A percentile compares a stretch with the other conserved stretches of the same genome.
Evolutionary conservation across 2,888 invertebrate genomes (phyloP).

Genomic region (Anoncus sp.): DNA sequence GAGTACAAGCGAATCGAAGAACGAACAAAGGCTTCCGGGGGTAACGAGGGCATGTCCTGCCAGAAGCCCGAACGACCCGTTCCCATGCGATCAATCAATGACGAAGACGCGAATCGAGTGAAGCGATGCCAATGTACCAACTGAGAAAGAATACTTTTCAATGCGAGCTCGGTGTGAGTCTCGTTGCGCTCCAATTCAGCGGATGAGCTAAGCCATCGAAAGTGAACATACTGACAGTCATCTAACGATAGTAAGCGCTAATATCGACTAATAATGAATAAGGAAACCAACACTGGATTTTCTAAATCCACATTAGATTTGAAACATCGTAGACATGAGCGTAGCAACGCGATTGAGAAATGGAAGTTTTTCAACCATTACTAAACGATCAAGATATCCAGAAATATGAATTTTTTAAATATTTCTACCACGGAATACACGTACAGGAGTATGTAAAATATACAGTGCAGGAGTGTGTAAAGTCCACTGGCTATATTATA

Average conservation of each 20-base stretch:
- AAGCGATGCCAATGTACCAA: slow-evolving; percentile 18
- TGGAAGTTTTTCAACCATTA: slow-evolving; percentile 37
- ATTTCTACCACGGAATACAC: slow-evolving; percentile 21
- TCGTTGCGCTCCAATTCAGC: slow-evolving; percentile 60
- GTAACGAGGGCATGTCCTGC: slow-evolving; percentile 74
- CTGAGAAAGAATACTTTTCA: slow-evolving; percentile 12
- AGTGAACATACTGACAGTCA: slow-evolving; percentile 53
- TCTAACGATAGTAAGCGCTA: slow-evolving; percentile 50
- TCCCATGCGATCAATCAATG: slow-evolving; percentile 59
- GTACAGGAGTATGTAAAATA: slow-evolving; percentile 31
- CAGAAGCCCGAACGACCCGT: slow-evolving; percentile 59
- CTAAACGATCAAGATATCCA: slow-evolving; percentile 24
- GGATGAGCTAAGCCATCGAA: slow-evolving; percentile 54
- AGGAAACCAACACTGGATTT: too few species aligned
- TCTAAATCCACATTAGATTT: slow-evolving; percentile 1
- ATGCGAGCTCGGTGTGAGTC: slow-evolving; percentile 10
- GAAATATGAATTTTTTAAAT: slow-evolving; percentile 9
- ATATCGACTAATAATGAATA: slow-evolving; percentile 8
- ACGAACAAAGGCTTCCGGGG: slow-evolving; percentile 70
- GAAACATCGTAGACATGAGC: not conserved
- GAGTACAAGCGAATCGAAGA: slow-evolving; percentile 63
- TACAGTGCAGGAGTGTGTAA: slow-evolving; percentile 29
- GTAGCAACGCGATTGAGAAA: slow-evolving; percentile 33
- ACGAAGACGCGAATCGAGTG: slow-evolving; percentile 32
- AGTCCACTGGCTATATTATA: slow-evolving; percentile 43